Evolutionary conservation across 2,888 invertebrate species (phyloP).

Genomic region (Cosmia pyralina): DNA sequence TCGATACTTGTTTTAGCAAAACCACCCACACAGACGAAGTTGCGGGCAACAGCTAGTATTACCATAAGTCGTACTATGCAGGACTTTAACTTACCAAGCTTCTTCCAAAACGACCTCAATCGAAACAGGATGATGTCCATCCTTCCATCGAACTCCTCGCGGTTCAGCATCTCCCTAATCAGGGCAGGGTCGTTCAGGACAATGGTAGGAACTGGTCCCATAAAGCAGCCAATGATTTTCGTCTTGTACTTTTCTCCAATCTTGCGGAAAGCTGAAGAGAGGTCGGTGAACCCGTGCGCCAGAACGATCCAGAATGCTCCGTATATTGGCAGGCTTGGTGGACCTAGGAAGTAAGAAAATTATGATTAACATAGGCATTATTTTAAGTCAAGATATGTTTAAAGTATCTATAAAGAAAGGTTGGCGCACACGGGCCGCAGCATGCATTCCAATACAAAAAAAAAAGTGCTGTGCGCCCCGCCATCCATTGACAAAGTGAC

Average conservation of each 20-base stretch:
- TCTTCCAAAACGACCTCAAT: conserved; percentile 89
- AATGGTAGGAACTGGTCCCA: conserved; percentile 87
- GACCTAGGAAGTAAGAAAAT: conserved; percentile 82
- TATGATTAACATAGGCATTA: neutral
- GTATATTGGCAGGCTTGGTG: conserved; percentile 91
- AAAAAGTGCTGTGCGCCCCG: no score
- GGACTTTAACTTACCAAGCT: conserved; percentile 80
- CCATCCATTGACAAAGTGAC: neutral
- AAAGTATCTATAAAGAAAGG: no score
- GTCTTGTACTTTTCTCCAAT: conserved; percentile 90
- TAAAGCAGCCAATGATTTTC: conserved; percentile 90
- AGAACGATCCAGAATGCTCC: conserved; percentile 91
- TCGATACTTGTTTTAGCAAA: no score
- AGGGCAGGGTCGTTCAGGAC: conserved; percentile 88
- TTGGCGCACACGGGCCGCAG: no score
- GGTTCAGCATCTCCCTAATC: conserved; percentile 90
- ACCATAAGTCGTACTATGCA: neutral
- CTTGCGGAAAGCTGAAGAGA: conserved; percentile 86
- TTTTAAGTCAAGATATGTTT: neutral
- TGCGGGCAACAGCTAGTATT: no score
- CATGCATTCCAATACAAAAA: no score
- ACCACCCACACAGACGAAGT: no score
- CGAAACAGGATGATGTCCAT: conserved; percentile 84
- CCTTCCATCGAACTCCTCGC: conserved; percentile 92
- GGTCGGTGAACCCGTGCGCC: conserved; percentile 86